A percentile compares a stretch with the other conserved stretches of the same genome.
phyloP scores from a whole-genome alignment of 2,113 vertebrate species.

The Ginglymostoma cirratum region DNA sequence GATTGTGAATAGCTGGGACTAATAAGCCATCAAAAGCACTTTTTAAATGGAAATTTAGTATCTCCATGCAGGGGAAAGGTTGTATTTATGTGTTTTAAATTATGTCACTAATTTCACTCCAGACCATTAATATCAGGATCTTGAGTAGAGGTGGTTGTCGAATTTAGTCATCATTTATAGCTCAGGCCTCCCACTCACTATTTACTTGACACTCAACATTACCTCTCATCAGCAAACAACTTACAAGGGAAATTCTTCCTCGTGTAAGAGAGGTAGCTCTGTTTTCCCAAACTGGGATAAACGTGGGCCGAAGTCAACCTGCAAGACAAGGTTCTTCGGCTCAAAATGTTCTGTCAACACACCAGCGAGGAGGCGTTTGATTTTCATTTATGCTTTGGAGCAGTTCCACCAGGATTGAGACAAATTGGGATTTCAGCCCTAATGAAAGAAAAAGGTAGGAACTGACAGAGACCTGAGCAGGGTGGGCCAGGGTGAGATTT shows the following conservation, averaged over 20 bases:
- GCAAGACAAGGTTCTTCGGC: background rate
- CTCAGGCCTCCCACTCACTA: background rate
- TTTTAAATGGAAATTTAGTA: slow-evolving; percentile 14
- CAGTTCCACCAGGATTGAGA: background rate
- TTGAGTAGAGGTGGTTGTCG: background rate
- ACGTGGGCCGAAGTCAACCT: background rate
- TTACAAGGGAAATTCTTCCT: background rate
- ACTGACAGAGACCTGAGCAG: background rate
- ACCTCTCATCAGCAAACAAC: background rate
- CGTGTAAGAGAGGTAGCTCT: background rate
- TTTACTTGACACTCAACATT: background rate
- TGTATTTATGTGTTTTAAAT: background rate
- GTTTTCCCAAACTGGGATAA: background rate
- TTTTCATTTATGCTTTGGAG: background rate
- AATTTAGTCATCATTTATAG: background rate
- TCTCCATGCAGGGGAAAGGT: background rate
- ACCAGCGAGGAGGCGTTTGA: background rate
- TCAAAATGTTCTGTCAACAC: background rate
- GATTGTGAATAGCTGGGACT: slow-evolving; percentile 9
- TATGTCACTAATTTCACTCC: background rate
- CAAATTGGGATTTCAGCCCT: background rate
- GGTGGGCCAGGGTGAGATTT: too few relatives aligned
- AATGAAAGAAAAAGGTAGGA: background rate
- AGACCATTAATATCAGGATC: background rate
- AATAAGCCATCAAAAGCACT: slow-evolving; percentile 24